phyloP scores from a whole-genome alignment of 2,888 invertebrate species.

The Litoditis marina region DNA sequence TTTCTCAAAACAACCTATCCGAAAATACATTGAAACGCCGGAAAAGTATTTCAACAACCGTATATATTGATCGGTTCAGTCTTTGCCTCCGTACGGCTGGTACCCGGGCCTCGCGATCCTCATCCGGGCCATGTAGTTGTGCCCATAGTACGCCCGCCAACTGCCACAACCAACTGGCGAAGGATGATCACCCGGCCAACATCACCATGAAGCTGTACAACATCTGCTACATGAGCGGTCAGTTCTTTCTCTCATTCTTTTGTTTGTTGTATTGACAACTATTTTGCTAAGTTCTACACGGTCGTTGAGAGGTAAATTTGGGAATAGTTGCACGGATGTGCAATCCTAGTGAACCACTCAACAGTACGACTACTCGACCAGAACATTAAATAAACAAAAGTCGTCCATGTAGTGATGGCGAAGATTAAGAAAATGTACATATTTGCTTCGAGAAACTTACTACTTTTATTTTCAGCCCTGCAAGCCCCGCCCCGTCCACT shows the following conservation, averaged over 20 bases:
- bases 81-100: conserved; percentile 31
- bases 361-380: not conserved
- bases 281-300: too few species aligned
- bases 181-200: conserved; percentile 35
- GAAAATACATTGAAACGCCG: too few species aligned
- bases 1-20: too few species aligned
- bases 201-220: conserved; percentile 38
- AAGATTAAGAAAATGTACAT: not conserved
- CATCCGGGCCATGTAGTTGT: conserved; percentile 36
- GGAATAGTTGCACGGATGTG: too few species aligned
- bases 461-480: conserved; percentile 41
- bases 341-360: not conserved
- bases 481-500: conserved; percentile 51
- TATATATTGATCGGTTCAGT: too few species aligned
- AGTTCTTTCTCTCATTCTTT: not conserved
- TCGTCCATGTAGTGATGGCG: too few species aligned
- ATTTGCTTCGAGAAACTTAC: not conserved
- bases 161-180: conserved; percentile 36
- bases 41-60: too few species aligned
- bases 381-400: not conserved
- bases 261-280: too few species aligned
- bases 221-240: conserved; percentile 31
- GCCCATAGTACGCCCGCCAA: conserved; percentile 43
- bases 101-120: conserved; percentile 27
- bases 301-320: too few species aligned